Conservation (phyloP, 2,797 vertebrate genomes). For the Acipenser transmontanus region DNA sequence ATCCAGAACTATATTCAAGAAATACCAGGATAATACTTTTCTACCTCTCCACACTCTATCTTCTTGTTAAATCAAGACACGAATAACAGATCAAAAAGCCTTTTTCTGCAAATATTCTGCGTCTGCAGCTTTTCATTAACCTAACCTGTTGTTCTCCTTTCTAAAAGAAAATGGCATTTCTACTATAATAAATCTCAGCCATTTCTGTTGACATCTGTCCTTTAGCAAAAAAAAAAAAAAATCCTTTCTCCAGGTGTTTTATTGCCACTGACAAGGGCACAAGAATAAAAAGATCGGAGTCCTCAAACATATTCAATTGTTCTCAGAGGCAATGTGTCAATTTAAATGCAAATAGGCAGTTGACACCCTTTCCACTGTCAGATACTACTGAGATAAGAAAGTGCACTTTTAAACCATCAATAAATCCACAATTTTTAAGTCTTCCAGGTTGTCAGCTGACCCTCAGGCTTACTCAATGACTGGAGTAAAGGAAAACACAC, state of each 20-base stretch:
- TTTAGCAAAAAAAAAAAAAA: constrained; percentile 19
- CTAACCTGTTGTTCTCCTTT: not conserved
- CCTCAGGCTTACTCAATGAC: too few species aligned
- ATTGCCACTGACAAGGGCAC: constrained; percentile 1
- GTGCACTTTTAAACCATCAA: not conserved
- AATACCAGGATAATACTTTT: too few species aligned
- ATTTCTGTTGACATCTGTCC: constrained; percentile 24
- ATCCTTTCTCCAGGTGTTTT: not conserved
- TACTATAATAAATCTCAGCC: constrained; percentile 15
- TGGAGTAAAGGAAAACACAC: too few species aligned
- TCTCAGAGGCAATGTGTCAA: constrained; percentile 3
- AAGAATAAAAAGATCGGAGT: not conserved
- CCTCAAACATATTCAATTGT: constrained; percentile 1
- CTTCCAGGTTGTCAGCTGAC: not conserved
- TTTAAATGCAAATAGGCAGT: constrained; percentile 13
- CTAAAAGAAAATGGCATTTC: constrained; percentile 19
- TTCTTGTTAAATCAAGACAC: too few species aligned
- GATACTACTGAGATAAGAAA: not conserved
- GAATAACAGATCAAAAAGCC: too few species aligned
- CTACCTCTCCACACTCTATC: too few species aligned
- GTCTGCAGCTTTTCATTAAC: not conserved
- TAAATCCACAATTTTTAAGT: not conserved
- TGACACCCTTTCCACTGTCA: constrained; percentile 3
- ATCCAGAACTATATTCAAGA: too few species aligned
- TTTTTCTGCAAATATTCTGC: not conserved